These are phyloP conservation scores for Petrolisthes cinctipes DNA, from an alignment of 2,888 invertebrate genomes.

Conservation along the genomic window DNA sequence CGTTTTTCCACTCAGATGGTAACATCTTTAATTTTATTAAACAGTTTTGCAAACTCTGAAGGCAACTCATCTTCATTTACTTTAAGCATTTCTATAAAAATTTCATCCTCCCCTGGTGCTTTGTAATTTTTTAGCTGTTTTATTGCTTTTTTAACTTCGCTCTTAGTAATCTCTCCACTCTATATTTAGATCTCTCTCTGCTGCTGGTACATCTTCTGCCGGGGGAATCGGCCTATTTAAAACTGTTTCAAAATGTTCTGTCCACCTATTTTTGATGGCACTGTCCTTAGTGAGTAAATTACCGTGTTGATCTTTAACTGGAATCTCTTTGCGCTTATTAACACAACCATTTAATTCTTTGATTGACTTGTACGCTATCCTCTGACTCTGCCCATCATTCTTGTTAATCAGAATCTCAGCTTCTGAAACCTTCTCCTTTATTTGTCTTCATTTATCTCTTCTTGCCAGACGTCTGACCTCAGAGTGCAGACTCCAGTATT, in stretches of 20 bases:
- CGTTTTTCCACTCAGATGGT: too few relatives aligned
- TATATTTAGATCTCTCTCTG: conserved; percentile 8
- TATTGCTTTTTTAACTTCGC: conserved; percentile 1
- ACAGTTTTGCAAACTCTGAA: not conserved
- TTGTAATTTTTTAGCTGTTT: conserved; percentile 10
- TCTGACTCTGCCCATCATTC: conserved; percentile 18
- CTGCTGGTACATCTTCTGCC: conserved; percentile 5
- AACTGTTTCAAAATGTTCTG: not conserved
- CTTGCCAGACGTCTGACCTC: conserved; percentile 7
- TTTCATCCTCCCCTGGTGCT: conserved; percentile 1
- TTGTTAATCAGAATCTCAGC: conserved; percentile 2
- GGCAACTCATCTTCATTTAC: not conserved
- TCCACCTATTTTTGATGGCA: not conserved
- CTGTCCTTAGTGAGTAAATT: conserved; percentile 13
- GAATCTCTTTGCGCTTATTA: conserved; percentile 22
- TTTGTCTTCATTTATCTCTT: not conserved
- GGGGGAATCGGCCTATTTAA: not conserved
- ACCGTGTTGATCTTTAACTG: conserved; percentile 12
- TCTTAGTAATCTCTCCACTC: conserved; percentile 9
- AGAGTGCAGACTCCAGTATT: not conserved
- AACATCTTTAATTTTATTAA: too few relatives aligned
- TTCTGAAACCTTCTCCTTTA: conserved; percentile 3
- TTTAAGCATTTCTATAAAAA: conserved; percentile 22
- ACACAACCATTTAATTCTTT: conserved; percentile 12
- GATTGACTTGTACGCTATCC: conserved; percentile 12